These are phyloP conservation scores for Amphimedon queenslandica DNA, from an alignment of 37 sponge, comb jelly and placozoan genomes.

Conservation along the genomic window DNA sequence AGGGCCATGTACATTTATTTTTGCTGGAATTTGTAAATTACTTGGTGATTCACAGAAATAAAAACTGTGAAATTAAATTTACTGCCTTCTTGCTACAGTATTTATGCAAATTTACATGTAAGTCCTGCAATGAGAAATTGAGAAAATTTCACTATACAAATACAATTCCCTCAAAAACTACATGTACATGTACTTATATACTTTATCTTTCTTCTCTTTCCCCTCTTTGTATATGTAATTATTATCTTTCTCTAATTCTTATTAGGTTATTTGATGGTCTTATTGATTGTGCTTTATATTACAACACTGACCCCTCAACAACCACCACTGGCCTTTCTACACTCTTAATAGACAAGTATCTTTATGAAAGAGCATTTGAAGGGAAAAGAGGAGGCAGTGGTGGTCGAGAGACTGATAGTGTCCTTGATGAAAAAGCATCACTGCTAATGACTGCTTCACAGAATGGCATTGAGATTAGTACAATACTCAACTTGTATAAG, in stretches of 20 bases:
- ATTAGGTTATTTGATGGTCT: conserved; percentile 54
- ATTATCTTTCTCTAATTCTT: neutral
- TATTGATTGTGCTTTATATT: conserved; percentile 79
- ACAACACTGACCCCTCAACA: conserved; percentile 22
- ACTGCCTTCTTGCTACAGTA: too few species aligned
- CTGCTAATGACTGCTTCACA: conserved; percentile 14
- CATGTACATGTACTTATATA: too few species aligned
- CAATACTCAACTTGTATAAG: conserved; percentile 31
- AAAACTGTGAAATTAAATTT: too few species aligned
- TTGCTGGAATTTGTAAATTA: too few species aligned
- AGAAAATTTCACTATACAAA: too few species aligned
- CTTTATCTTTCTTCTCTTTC: too few species aligned
- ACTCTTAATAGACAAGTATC: conserved; percentile 46
- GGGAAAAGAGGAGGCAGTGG: neutral
- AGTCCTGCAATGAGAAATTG: too few species aligned
- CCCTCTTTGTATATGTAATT: neutral
- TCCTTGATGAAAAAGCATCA: neutral
- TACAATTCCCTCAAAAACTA: too few species aligned
- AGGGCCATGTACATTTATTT: too few species aligned
- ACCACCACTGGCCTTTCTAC: conserved; percentile 22
- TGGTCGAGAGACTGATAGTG: too few species aligned
- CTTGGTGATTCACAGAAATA: too few species aligned
- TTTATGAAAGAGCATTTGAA: neutral
- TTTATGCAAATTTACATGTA: too few species aligned
- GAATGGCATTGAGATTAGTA: conserved; percentile 49